A percentile compares a stretch with the other conserved stretches of the same genome.
Evolutionary conservation across 2,888 invertebrate genomes (phyloP).

Genomic region (Rhingia rostrata): DNA sequence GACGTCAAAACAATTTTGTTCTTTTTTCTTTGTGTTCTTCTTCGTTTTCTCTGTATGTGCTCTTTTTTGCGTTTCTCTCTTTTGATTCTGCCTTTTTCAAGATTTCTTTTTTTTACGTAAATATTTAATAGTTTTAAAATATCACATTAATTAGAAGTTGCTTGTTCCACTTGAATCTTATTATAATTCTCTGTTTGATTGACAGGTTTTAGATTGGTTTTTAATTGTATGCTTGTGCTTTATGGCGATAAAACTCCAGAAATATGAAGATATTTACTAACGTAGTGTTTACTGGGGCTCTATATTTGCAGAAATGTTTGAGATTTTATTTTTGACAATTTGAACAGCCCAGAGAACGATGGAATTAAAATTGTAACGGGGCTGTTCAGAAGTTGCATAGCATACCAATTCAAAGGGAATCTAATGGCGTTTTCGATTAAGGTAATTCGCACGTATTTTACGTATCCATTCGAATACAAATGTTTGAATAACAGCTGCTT

Average conservation of each 20-base stretch:
- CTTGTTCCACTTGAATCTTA: conserved; percentile 28
- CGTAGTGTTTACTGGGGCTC: conserved; percentile 18
- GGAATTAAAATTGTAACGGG: conserved; percentile 3
- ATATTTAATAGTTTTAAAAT: conserved; percentile 55
- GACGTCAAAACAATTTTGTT: conserved; percentile 66
- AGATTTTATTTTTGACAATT: conserved; percentile 59
- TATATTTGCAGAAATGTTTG: conserved; percentile 59
- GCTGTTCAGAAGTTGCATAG: conserved; percentile 9
- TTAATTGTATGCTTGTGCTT: background rate
- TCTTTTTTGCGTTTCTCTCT: conserved; percentile 25
- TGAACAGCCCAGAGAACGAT: background rate
- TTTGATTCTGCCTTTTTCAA: conserved; percentile 17
- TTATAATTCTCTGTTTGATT: conserved; percentile 11
- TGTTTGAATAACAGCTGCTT: no score
- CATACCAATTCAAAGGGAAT: no score
- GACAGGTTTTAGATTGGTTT: background rate
- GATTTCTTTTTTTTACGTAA: conserved; percentile 62
- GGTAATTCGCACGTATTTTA: no score
- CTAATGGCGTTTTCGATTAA: no score
- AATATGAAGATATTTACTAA: conserved; percentile 11
- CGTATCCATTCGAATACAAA: no score
- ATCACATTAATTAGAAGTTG: conserved; percentile 55
- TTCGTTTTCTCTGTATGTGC: conserved; percentile 9
- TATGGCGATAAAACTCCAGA: background rate
- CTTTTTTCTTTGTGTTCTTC: conserved; percentile 28